Percentiles rank a stretch among this genome's conserved stretches.
These are phyloP conservation scores for Magallana nippona DNA, from an alignment of 2,888 invertebrate species.

Conservation along the genomic window DNA sequence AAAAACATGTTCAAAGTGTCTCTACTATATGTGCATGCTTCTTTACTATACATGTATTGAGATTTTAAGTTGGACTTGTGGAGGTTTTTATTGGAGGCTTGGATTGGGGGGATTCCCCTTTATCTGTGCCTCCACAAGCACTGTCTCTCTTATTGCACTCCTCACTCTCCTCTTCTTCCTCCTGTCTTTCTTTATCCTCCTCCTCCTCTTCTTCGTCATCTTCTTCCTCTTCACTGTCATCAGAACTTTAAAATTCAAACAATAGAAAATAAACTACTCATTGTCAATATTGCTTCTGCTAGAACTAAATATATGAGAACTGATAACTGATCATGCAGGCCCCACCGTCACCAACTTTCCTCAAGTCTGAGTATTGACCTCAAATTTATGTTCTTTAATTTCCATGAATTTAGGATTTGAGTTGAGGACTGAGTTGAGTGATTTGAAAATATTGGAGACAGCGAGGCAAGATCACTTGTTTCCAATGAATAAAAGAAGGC, in stretches of 20 bases:
- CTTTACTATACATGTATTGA: background rate
- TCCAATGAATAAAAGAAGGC: too few relatives aligned
- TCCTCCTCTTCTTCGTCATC: constrained; percentile 44
- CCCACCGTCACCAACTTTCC: too few relatives aligned
- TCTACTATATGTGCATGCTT: background rate
- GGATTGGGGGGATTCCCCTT: background rate
- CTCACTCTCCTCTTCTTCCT: constrained; percentile 14
- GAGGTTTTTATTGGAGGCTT: background rate
- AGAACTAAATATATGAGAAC: too few relatives aligned
- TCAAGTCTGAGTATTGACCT: too few relatives aligned
- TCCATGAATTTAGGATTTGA: too few relatives aligned
- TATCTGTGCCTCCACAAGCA: background rate
- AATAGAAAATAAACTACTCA: too few relatives aligned
- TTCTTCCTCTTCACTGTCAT: constrained; percentile 45
- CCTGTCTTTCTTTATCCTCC: constrained; percentile 38
- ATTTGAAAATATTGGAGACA: too few relatives aligned
- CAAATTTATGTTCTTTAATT: too few relatives aligned
- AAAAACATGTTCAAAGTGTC: background rate
- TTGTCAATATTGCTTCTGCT: background rate
- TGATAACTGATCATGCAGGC: too few relatives aligned
- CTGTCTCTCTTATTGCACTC: constrained; percentile 1
- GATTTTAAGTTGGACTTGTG: background rate
- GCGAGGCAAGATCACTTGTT: too few relatives aligned
- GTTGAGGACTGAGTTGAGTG: too few relatives aligned
- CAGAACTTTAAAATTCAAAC: background rate